Evolutionary conservation across 2,888 invertebrate species (phyloP), one percentile per base, ranked within the genome.

Genomic region (Cerceris ruficornis): DNA sequence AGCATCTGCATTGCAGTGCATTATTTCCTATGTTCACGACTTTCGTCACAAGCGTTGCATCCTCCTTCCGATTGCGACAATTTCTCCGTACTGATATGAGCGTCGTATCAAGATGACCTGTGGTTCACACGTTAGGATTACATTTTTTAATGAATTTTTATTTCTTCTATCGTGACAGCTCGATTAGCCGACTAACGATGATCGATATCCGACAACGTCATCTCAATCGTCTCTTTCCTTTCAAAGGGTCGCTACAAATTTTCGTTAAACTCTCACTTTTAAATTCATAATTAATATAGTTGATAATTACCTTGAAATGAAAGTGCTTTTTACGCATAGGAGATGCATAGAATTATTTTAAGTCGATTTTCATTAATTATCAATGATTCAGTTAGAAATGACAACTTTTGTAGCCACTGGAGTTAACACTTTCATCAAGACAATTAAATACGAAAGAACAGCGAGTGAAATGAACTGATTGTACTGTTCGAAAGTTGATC

Each of bases 71-170:
- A 77, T 59, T 43, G 55, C 64, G 61, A 75, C 13, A 58, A 39
- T 41, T 85, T 85, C 85, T 17, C 15, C 62, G 83, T 82, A 85
- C 62, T 71, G 73, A 76, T 75, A 75, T 71, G 58, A 76, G 69
- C 72, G 75, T 65, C 75, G 50, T 62, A 69, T 69, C 58, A 58
- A 55, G 64, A 75, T 75, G 4, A 28, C 28, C 28, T 28, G 28
- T 28, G 28, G 28, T 28, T 28, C 28, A 28, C 2, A 70, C 54
- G 64, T 55, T 72, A 66, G 49, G 4, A 28, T 28, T 43, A 49
- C n/a, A 50, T 15, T 43, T 57, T 50, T 17, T 15, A 17, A 28
- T 46, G 2, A 46, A 46, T 28, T 28, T 28, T 4, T 28, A 28
- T 4, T 2, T 28, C 28, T 4, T 28, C 4, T 28, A 28, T 4